Evolutionary conservation across 2,797 vertebrate species (phyloP), one percentile per base, ranked within the genome.

Genomic region (Gallinago solitaria): DNA sequence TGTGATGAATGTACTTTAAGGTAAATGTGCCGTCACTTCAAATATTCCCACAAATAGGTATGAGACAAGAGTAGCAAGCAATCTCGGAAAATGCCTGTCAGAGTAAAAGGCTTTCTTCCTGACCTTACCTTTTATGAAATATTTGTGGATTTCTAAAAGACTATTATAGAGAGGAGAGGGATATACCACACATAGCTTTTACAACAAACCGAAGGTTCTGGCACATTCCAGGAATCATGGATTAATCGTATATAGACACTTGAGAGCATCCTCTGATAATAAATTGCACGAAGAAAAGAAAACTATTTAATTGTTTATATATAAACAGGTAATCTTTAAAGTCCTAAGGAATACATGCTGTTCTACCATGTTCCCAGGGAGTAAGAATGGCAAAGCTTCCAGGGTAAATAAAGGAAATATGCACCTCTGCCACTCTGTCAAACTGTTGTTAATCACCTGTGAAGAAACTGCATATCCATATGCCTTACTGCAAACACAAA

Each of bases 11-110:
- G 73, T 28, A 83, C 59, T 94, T 81, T 30, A 79, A 82, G 61
- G 82, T 81, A 95, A 95, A 96, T 77, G 45, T 67, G 70, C 69
- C 2, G 2, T 89, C 90, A 78, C 76, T 95, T 93, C 94, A 88
- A 90, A 89, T 90, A 85, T 59, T 87, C 50, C 75, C 61, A 79
- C 63, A 95, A 97, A 94, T 51, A 94, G 76, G 32, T 83, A 60
- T 9, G 27, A 92, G 67, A 89, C 74, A 68, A 80, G 81, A 86
- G 79, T 24, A 90, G 78, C 50, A 84, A 87, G 61, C 47, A 93
- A 85, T 95, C 81, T 89, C 9, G 9, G 54, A 95, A 95, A 96
- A 95, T 48, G 84, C 60, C 76, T 67, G 75, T 77, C 69, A 91
- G 80, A 89, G 25, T 68, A 68, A 89, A 91, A 90, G 33, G 41